Evolutionary conservation across 2,113 vertebrate species (phyloP).

Genomic region (Piprites chloris): DNA sequence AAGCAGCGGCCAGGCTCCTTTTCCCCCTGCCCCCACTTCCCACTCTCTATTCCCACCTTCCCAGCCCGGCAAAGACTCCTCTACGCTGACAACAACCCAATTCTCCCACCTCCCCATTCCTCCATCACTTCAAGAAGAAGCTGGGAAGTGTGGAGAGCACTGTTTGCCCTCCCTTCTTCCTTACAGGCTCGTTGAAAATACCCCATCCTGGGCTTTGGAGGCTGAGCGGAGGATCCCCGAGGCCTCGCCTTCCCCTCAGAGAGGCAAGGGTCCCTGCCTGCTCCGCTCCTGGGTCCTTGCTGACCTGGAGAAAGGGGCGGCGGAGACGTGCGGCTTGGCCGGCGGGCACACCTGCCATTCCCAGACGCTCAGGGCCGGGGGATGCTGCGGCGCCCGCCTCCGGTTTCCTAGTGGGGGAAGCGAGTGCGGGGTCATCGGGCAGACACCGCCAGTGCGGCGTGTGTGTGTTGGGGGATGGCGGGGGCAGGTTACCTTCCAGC

Average conservation of each 20-base stretch:
- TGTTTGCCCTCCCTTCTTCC: not conserved
- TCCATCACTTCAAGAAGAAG: conserved; percentile 39
- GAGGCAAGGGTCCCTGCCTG: not conserved
- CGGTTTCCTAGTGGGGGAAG: not conserved
- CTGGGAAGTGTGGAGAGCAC: not conserved
- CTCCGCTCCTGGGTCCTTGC: not conserved
- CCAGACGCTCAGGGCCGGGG: not conserved
- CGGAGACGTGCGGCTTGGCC: not conserved
- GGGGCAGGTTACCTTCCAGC: not conserved
- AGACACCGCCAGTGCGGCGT: not conserved
- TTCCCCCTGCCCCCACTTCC: not conserved
- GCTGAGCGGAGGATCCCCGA: not conserved
- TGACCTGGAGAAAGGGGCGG: not conserved
- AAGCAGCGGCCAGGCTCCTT: conserved; percentile 45
- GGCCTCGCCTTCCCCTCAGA: not conserved
- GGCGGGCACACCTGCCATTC: not conserved
- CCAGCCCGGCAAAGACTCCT: not conserved
- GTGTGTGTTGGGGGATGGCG: not conserved
- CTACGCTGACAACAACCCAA: not conserved
- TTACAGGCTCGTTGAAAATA: not conserved
- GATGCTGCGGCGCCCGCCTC: not conserved
- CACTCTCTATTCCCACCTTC: conserved; percentile 21
- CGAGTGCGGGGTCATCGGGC: not conserved
- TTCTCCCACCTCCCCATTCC: not conserved
- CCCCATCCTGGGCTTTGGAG: not conserved